These are phyloP conservation scores for Platichthys flesus DNA, from an alignment of 2,113 vertebrate genomes.

Conservation along the genomic window DNA sequence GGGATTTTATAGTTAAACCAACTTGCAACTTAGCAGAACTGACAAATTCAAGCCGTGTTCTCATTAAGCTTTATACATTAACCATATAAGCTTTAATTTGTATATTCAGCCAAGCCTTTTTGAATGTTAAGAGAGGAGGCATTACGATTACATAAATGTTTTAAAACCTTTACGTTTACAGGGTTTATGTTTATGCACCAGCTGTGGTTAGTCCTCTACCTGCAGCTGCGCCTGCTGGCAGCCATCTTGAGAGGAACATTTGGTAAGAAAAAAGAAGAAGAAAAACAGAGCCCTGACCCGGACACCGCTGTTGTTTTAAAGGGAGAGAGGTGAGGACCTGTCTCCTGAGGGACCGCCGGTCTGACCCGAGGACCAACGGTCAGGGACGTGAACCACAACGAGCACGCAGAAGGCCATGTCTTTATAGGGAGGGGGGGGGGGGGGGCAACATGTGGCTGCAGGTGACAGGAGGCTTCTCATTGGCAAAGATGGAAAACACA, in stretches of 20 bases:
- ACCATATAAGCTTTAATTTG: constrained; percentile 42
- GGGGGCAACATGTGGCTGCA: constrained; percentile 48
- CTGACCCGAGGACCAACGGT: constrained; percentile 68
- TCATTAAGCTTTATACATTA: constrained; percentile 57
- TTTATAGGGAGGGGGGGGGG: constrained; percentile 43
- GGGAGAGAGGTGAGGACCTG: constrained; percentile 68
- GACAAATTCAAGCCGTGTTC: constrained; percentile 36
- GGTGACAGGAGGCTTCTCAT: constrained; percentile 50
- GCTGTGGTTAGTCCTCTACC: constrained; percentile 53
- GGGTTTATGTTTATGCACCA: constrained; percentile 34
- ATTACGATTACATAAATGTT: constrained; percentile 46
- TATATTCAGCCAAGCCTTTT: constrained; percentile 51
- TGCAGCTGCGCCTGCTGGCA: constrained; percentile 66
- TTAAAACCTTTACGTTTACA: constrained; percentile 14
- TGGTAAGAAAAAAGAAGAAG: constrained; percentile 27
- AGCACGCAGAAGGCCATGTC: constrained; percentile 44
- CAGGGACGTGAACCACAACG: constrained; percentile 73
- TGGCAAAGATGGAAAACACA: constrained; percentile 15
- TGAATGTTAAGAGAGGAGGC: constrained; percentile 56
- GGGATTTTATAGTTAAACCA: constrained; percentile 47
- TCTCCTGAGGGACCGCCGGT: constrained; percentile 62
- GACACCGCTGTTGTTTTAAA: constrained; percentile 75
- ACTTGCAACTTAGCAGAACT: constrained; percentile 48
- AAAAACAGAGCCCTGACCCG: constrained; percentile 52
- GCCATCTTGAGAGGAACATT: constrained; percentile 64